Evolutionary conservation across 2,113 vertebrate genomes (phyloP).

Genomic region (Edolisoma coerulescens): DNA sequence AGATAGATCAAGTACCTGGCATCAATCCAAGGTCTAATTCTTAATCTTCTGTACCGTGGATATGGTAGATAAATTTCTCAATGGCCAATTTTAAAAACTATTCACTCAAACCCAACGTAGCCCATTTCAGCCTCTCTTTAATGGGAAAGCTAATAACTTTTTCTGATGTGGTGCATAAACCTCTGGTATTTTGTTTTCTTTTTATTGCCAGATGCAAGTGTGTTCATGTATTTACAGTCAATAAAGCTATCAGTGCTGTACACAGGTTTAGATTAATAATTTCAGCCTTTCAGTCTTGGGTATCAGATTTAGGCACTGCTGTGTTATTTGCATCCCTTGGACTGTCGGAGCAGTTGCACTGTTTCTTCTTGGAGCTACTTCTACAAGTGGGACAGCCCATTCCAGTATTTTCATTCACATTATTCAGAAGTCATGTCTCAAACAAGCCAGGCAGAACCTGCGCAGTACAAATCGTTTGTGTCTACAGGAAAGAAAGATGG

Average conservation of each 20-base stretch:
- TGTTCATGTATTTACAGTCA: slow-evolving; percentile 29
- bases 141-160: slow-evolving; percentile 55
- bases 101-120: slow-evolving; percentile 36
- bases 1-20: slow-evolving; percentile 18
- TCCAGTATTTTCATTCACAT: background rate
- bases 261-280: slow-evolving; percentile 22
- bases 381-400: background rate
- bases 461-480: background rate
- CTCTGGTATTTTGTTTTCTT: slow-evolving; percentile 45
- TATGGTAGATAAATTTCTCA: slow-evolving; percentile 56
- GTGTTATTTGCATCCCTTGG: background rate
- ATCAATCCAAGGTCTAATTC: slow-evolving; percentile 40
- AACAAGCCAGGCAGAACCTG: background rate
- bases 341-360: background rate
- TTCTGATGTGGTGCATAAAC: slow-evolving; percentile 53
- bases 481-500: background rate
- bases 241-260: slow-evolving; percentile 29
- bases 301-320: background rate
- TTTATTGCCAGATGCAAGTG: slow-evolving; percentile 28
- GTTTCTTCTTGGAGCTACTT: background rate
- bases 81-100: slow-evolving; percentile 43
- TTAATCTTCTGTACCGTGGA: slow-evolving; percentile 40
- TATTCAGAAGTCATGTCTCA: background rate
- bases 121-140: slow-evolving; percentile 42
- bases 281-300: background rate